These are phyloP conservation scores for Epicampocera succincta DNA, from an alignment of 2,888 invertebrate species.

Conservation along the genomic window DNA sequence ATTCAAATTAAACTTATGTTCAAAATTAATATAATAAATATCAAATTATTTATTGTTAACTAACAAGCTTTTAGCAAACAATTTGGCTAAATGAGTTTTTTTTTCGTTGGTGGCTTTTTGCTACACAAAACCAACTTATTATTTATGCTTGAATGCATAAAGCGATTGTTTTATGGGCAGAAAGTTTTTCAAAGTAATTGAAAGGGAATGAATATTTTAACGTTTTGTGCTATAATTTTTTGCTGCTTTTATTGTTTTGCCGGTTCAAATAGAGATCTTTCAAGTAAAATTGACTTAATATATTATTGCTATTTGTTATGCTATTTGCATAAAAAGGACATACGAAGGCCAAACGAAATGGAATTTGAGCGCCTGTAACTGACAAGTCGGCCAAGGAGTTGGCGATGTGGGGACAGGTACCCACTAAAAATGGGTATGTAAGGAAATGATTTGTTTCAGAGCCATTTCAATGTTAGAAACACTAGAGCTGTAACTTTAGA, in stretches of 20 bases:
- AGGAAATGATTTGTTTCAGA: too few species aligned
- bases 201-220: slow-evolving; percentile 21
- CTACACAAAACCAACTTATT: slow-evolving; percentile 54
- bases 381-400: too few species aligned
- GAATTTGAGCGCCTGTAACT: too few species aligned
- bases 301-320: slow-evolving; percentile 14
- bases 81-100: not conserved
- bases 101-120: not conserved
- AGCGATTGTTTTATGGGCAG: slow-evolving; percentile 51
- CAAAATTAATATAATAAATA: slow-evolving; percentile 31
- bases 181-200: slow-evolving; percentile 24
- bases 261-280: slow-evolving; percentile 41
- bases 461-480: too few species aligned
- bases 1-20: slow-evolving; percentile 19
- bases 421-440: too few species aligned
- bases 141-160: slow-evolving; percentile 63
- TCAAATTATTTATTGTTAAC: slow-evolving; percentile 33
- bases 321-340: not conserved
- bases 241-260: not conserved
- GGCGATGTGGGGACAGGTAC: too few species aligned
- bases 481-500: too few species aligned
- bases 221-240: too few species aligned
- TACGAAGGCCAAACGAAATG: slow-evolving; percentile 5
- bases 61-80: not conserved
- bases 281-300: slow-evolving; percentile 25